Evolutionary conservation across 2,113 vertebrate species (phyloP).

Genomic region (Castor canadensis): DNA sequence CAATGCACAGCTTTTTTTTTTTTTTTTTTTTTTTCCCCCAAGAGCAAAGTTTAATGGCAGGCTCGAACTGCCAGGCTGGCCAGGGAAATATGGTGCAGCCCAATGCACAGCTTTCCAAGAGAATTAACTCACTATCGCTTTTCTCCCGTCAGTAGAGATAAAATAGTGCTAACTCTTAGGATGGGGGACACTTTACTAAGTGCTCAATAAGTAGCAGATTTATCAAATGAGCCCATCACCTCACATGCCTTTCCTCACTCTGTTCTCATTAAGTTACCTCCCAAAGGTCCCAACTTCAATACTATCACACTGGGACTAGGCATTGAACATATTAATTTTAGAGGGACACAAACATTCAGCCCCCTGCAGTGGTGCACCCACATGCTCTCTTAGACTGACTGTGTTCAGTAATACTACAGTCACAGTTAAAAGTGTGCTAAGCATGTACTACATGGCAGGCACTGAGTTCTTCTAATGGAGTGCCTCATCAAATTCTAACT

Average conservation of each 20-base stretch:
- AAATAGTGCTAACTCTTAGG: background rate
- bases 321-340: background rate
- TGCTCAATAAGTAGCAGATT: background rate
- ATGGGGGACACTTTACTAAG: background rate
- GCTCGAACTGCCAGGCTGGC: too few species aligned
- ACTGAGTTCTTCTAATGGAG: background rate
- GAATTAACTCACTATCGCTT: background rate
- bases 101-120: background rate
- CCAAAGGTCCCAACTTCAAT: background rate
- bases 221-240: background rate
- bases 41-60: too few species aligned
- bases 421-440: background rate
- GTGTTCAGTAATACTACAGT: background rate
- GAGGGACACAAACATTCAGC: background rate
- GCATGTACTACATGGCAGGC: background rate
- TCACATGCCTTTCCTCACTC: background rate
- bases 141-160: background rate
- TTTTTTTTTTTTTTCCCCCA: too few species aligned
- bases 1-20: background rate
- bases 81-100: too few species aligned
- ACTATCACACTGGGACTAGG: background rate
- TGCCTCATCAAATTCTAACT: background rate
- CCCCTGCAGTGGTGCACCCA: background rate
- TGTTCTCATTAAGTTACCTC: background rate
- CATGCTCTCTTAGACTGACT: background rate